Base-by-base conservation (phyloP, 2,888 invertebrate species). In the Pecten maximus region DNA sequence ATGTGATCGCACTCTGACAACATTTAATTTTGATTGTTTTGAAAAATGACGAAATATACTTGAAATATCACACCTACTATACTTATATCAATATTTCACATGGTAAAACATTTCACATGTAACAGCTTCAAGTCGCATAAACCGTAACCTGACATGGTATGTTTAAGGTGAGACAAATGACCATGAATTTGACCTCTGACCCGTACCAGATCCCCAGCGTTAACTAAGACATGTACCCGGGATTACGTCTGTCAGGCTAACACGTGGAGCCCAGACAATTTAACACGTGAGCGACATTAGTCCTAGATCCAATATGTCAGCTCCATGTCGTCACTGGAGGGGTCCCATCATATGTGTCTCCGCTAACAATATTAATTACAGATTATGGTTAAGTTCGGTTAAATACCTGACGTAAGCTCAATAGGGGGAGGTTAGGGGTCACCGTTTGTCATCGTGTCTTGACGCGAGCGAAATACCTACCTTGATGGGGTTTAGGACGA, bases 341-440 rank as follows among this genome's bases (percentile, higher is more conserved):
- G 74, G 74, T 35, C 74, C 74, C 35, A 74, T 74, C 74, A 74
- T 28, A 74, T 74, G 35, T 74, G 74, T 74, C 74, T 35, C 35
- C 8, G 12, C 74, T 10, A 35, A 23, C 28, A 74, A 74, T 28
- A 74, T 74, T 74, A 74, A 74, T 74, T 74, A 74, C 74, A 74
- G 74, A 74, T 74, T 74, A 74, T 74, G 74, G 74, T 74, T 54
- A 74, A 74, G 74, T 74, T 74, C 35, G 74, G 74, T 74, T 74
- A 28, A 74, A 74, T 35, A 23, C 74, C 35, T 35, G 74, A 74
- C 74, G 74, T 74, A 74, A 28, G 74, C 74, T 74, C 74, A 74
- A 74, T 74, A 74, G 74, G 10, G 74, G 35, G 74, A 35, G 74
- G 74, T 74, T 35, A 74, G 74, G 28, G 74, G 74, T 0, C 74